A percentile compares a stretch with the other conserved stretches of the same genome.
These are phyloP conservation scores for Tillus elongatus DNA, from an alignment of 2,888 invertebrate genomes.

Conservation along the genomic window DNA sequence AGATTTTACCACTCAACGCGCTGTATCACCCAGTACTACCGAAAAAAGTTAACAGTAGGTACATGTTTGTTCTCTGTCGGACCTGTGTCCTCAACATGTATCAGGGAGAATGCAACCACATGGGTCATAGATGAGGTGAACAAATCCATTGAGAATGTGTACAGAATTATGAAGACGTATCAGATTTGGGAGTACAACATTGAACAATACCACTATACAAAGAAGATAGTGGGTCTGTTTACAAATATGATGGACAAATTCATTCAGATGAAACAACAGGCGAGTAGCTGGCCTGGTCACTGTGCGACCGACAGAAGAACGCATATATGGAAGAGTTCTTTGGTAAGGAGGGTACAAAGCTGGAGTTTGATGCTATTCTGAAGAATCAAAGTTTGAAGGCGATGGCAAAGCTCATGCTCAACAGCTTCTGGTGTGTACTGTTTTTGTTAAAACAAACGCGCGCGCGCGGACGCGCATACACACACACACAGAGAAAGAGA, in stretches of 20 bases:
- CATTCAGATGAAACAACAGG: too few relatives aligned
- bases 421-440: too few relatives aligned
- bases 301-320: conserved; percentile 7
- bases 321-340: conserved; percentile 14
- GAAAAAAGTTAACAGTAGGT: conserved; percentile 23
- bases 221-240: conserved; percentile 15
- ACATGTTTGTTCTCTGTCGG: conserved; percentile 29
- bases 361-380: conserved; percentile 9
- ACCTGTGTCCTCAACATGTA: too few relatives aligned
- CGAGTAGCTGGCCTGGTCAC: too few relatives aligned
- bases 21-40: conserved; percentile 31
- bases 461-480: too few relatives aligned
- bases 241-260: too few relatives aligned
- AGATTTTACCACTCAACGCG: conserved; percentile 22
- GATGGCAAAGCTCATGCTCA: too few relatives aligned
- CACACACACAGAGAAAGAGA: too few relatives aligned
- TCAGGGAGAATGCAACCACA: conserved; percentile 23
- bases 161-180: too few relatives aligned
- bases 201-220: conserved; percentile 17
- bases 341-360: conserved; percentile 12
- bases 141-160: too few relatives aligned
- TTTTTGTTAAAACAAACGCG: too few relatives aligned
- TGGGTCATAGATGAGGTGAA: too few relatives aligned
- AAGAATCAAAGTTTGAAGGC: conserved; percentile 16
- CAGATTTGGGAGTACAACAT: conserved; percentile 29